Evolutionary conservation across 2,113 vertebrate species (phyloP).

Genomic region (Megaleporinus macrocephalus): DNA sequence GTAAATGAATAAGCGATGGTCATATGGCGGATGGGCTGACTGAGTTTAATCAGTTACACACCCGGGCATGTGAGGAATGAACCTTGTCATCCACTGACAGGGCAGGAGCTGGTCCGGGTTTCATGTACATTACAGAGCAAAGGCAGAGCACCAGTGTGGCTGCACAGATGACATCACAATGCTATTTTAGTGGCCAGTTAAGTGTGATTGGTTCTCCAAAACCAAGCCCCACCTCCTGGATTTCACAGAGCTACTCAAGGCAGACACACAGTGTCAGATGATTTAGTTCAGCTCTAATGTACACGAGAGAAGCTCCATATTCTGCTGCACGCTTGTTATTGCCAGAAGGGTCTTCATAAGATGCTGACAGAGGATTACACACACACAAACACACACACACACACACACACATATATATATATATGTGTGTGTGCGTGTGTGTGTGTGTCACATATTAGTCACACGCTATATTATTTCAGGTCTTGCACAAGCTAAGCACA

Average conservation of each 20-base stretch:
- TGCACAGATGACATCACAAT: slow-evolving; percentile 29
- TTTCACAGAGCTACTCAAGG: slow-evolving; percentile 5
- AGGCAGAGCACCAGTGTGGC: slow-evolving; percentile 5
- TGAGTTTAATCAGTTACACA: slow-evolving; percentile 18
- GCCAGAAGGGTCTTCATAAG: neutral
- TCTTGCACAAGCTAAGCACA: no score
- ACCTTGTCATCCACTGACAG: neutral
- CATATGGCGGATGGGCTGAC: neutral
- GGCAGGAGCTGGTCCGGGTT: slow-evolving; percentile 2
- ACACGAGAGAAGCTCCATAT: slow-evolving; percentile 23
- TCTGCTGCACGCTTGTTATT: neutral
- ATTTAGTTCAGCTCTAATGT: slow-evolving; percentile 25
- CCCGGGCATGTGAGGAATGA: neutral
- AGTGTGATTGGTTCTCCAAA: slow-evolving; percentile 20
- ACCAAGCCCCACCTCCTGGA: slow-evolving; percentile 19
- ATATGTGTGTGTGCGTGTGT: neutral
- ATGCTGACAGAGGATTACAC: no score
- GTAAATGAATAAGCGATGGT: neutral
- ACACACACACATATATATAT: no score
- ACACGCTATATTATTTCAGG: no score
- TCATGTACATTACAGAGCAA: slow-evolving; percentile 7
- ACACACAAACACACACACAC: no score
- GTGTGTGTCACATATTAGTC: neutral
- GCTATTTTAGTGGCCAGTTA: slow-evolving; percentile 41
- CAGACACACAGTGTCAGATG: neutral